Evolutionary conservation across 2,113 vertebrate species (phyloP).

Genomic region (Chlorodrepanis virens): DNA sequence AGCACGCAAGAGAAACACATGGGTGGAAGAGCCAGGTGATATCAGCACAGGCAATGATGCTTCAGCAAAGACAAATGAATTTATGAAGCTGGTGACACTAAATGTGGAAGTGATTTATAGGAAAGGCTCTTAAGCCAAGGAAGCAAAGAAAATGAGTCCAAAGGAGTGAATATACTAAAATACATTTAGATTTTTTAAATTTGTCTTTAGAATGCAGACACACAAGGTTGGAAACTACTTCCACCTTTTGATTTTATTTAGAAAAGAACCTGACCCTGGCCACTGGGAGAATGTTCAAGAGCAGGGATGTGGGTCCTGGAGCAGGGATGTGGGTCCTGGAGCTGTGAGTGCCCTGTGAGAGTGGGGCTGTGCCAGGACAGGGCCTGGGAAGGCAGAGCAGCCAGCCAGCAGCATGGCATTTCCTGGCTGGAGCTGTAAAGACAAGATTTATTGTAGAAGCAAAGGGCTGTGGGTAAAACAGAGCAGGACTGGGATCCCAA

Average conservation of each 20-base stretch:
- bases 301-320: rapidly evolving
- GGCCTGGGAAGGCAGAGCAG: not conserved
- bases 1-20: not conserved
- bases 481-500: not conserved
- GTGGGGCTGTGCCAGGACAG: not conserved
- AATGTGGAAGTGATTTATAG: conserved; percentile 22
- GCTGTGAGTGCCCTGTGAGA: not conserved
- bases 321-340: not conserved
- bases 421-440: not conserved
- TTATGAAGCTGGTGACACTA: conserved; percentile 11
- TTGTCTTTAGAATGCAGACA: not conserved
- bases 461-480: not conserved
- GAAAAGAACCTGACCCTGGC: not conserved
- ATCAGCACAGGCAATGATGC: not conserved
- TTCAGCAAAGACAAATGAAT: conserved; percentile 38
- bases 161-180: not conserved
- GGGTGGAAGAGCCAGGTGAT: not conserved
- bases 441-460: not conserved
- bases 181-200: not conserved
- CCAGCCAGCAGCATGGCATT: not conserved
- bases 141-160: not conserved
- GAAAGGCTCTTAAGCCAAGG: not conserved
- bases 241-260: not conserved
- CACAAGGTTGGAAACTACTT: not conserved
- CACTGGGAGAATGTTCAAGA: not conserved